A percentile compares a stretch with the other conserved stretches of the same genome.
Conservation (phyloP, 1,140 invertebrate genomes). For the Propsilocerus akamusi region DNA sequence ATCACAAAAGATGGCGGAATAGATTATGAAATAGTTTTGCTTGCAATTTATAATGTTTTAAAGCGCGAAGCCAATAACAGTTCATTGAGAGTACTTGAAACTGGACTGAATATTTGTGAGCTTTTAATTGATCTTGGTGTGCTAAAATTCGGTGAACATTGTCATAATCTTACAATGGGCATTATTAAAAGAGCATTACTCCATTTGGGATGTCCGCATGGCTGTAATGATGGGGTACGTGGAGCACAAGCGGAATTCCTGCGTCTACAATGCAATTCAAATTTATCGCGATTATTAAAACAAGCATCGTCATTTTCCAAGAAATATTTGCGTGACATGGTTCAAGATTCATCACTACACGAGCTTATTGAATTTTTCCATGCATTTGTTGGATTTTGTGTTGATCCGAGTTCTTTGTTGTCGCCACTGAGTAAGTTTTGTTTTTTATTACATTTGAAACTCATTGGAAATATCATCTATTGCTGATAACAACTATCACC, state of each 20-base stretch:
- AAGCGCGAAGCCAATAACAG: slow-evolving; percentile 50
- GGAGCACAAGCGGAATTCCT: slow-evolving; percentile 79
- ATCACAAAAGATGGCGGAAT: slow-evolving; percentile 91
- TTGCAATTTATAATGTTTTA: slow-evolving; percentile 74
- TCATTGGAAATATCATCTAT: no score
- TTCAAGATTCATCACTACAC: slow-evolving; percentile 51
- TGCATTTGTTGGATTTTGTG: slow-evolving; percentile 86
- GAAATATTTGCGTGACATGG: slow-evolving; percentile 57
- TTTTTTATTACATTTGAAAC: no score
- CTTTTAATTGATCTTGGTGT: slow-evolving; percentile 76
- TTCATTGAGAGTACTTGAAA: slow-evolving; percentile 73
- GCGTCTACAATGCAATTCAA: slow-evolving; percentile 68
- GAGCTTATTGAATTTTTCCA: slow-evolving; percentile 90
- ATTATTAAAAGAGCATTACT: slow-evolving; percentile 47
- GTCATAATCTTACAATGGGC: slow-evolving; percentile 30
- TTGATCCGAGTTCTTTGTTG: slow-evolving; percentile 64
- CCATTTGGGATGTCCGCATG: slow-evolving; percentile 84
- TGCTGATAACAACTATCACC: no score
- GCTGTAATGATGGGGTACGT: slow-evolving; percentile 48
- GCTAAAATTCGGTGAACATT: slow-evolving; percentile 36
- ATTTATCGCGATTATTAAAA: slow-evolving; percentile 55
- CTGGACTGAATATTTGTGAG: slow-evolving; percentile 75
- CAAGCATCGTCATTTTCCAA: slow-evolving; percentile 53
- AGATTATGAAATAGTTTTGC: slow-evolving; percentile 71
- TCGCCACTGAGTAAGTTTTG: slow-evolving; percentile 64